A percentile compares a stretch with the other conserved stretches of the same genome.
Conservation (phyloP, 2,888 invertebrate genomes). For the Lottia gigantea region DNA sequence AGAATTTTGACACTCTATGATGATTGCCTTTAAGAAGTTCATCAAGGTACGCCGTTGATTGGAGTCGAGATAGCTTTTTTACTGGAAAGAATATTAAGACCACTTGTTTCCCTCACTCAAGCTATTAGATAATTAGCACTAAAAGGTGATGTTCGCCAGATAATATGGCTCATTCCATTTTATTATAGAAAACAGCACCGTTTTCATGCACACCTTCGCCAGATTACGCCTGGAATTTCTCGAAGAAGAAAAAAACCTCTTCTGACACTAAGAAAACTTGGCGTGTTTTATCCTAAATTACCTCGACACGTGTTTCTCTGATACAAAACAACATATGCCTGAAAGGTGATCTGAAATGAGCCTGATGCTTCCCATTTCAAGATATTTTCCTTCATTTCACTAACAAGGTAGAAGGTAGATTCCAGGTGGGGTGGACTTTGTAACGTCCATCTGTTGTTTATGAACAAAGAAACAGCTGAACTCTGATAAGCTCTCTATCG, state of each 20-base stretch:
- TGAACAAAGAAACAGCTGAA: conserved; percentile 23
- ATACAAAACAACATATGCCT: conserved; percentile 13
- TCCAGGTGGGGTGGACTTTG: conserved; percentile 9
- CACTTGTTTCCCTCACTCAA: too few species aligned
- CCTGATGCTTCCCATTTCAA: not conserved
- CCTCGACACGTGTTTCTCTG: conserved; percentile 5
- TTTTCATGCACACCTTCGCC: too few species aligned
- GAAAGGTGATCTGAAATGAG: not conserved
- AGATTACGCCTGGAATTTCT: too few species aligned
- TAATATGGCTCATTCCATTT: too few species aligned
- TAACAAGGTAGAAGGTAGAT: not conserved
- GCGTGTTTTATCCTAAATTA: not conserved
- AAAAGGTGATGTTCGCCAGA: too few species aligned
- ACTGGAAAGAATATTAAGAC: too few species aligned
- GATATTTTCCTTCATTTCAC: conserved; percentile 10
- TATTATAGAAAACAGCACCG: too few species aligned
- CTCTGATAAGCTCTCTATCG: too few species aligned
- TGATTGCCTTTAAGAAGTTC: not conserved
- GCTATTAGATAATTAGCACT: too few species aligned
- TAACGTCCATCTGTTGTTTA: conserved; percentile 17
- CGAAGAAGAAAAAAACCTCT: too few species aligned
- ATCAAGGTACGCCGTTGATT: conserved; percentile 4
- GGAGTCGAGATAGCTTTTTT: not conserved
- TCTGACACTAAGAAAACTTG: not conserved
- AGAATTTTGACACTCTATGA: not conserved